These are phyloP conservation scores for Diglossa cyanea DNA, from an alignment of 2,797 vertebrate genomes.

Conservation along the genomic window DNA sequence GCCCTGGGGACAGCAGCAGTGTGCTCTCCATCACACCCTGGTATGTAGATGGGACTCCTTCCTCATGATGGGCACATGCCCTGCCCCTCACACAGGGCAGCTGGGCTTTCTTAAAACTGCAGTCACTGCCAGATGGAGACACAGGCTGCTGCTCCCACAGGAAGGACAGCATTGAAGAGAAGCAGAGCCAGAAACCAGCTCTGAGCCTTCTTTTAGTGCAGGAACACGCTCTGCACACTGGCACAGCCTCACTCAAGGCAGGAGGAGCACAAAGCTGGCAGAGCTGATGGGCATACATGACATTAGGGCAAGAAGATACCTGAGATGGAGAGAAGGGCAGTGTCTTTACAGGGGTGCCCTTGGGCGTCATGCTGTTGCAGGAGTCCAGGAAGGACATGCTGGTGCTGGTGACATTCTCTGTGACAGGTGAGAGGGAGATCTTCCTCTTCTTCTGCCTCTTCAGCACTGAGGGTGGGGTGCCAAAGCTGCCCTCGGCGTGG, in stretches of 20 bases:
- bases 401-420: conserved; percentile 57
- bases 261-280: not conserved
- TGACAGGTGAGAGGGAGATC: conserved; percentile 85
- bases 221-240: fast-evolving
- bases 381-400: conserved; percentile 77
- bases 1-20: not conserved
- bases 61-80: fast-evolving
- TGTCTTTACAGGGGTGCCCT: conserved; percentile 94
- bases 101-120: not conserved
- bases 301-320: conserved; percentile 65
- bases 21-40: not conserved
- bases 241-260: not conserved
- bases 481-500: conserved; percentile 76
- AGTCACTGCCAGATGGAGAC: not conserved
- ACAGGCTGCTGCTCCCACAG: not conserved
- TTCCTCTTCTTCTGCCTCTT: conserved; percentile 85
- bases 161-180: not conserved
- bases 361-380: conserved; percentile 91
- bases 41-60: not conserved
- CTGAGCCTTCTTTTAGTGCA: not conserved
- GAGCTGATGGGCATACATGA: not conserved
- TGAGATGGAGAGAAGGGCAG: conserved; percentile 97
- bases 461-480: conserved; percentile 85
- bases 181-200: not conserved
- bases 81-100: not conserved